Base-by-base conservation (phyloP, 1,140 invertebrate species). In the Drosophila navojoa region DNA sequence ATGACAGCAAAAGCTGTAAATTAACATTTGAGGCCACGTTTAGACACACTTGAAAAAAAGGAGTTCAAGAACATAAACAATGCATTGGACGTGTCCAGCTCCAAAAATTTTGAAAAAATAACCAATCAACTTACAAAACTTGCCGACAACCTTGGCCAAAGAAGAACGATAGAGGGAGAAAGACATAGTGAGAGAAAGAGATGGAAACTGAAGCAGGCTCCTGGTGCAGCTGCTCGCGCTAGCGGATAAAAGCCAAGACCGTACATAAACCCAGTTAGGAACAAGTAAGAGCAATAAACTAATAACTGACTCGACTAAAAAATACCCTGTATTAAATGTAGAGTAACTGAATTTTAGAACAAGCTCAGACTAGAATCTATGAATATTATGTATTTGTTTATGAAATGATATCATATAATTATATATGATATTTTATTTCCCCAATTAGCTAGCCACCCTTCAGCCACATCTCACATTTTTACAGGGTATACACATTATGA, bases 11-110 rank as follows among this genome's bases (percentile, higher is more conserved):
- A 71, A 62, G 70, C 57, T 81, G 64, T 86, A 86, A 86, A 85
- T 85, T 85, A 81, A 86, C 74, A 74, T 85, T 71, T 81, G 77
- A 27, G 74, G 74, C 69, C 69, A 69, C 73, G 72, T 74, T 74
- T 70, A 70, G 53, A 59, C 74, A 70, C 61, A 67, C 77, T 38
- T 7, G 13, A 38, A 70, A 62, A 74, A 85, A 81, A 87, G 76
- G 84, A 82, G 79, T 79, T 82, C 84, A 87, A 84, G 79, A 87
- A 89, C 84, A 87, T 89, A 89, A 87, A 82, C 69, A 79, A 75
- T 77, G 69, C 76, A 49, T 68, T 57, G 52, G 68, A 68, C 42
- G 64, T 66, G 71, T 45, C 60, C 66, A 47, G 47, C 9, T 42
- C 50, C 32, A 32, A 25, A n/a, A 57, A 15, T 40, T 25, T 6